These are phyloP conservation scores for Coregonus clupeaformis DNA, from an alignment of 2,113 vertebrate species.

Conservation along the genomic window DNA sequence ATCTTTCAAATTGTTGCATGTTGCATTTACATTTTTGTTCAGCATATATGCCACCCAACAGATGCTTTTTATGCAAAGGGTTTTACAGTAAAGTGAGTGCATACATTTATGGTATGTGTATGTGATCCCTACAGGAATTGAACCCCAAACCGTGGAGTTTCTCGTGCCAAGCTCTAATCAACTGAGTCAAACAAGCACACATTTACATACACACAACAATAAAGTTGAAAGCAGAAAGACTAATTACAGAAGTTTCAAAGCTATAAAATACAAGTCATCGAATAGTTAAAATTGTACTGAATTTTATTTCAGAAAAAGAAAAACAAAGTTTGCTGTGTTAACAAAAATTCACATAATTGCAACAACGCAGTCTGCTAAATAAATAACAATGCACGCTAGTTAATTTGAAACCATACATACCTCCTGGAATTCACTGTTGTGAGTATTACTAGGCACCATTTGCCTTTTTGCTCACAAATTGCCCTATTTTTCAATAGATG, in stretches of 20 bases:
- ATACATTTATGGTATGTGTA: too few species aligned
- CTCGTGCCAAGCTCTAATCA: too few species aligned
- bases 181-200: neutral
- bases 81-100: too few species aligned
- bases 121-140: neutral
- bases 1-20: too few species aligned
- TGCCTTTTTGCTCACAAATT: constrained; percentile 81
- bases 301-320: constrained; percentile 66
- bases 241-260: constrained; percentile 40
- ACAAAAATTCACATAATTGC: constrained; percentile 64
- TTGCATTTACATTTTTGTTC: too few species aligned
- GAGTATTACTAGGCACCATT: constrained; percentile 43
- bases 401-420: constrained; percentile 44
- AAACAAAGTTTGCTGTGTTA: constrained; percentile 62
- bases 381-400: constrained; percentile 60
- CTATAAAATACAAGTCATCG: constrained; percentile 32
- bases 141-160: constrained; percentile 22
- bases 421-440: too few species aligned
- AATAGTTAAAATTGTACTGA: constrained; percentile 41
- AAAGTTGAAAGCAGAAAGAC: constrained; percentile 8
- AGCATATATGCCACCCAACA: neutral
- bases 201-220: constrained; percentile 20
- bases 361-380: constrained; percentile 53
- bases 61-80: too few species aligned
- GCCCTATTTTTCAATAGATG: constrained; percentile 69